Conservation (phyloP, 2,888 invertebrate genomes). For the Podotricha telesiphe region DNA sequence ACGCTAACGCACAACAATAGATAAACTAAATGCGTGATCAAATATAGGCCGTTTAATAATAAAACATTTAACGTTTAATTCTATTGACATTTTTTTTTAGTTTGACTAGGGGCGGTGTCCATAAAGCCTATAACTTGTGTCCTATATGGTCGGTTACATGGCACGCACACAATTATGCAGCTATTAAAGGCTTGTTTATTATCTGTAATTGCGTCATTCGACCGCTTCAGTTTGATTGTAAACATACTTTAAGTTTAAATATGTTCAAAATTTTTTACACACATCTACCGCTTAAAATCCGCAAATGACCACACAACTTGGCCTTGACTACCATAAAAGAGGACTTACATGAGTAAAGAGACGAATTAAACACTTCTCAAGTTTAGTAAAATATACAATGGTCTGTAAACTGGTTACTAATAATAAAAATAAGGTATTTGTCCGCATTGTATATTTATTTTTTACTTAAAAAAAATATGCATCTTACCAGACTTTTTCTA, state of each 20-base stretch:
- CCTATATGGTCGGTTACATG: background rate
- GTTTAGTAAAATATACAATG: conserved; percentile 5
- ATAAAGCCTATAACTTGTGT: conserved; percentile 10
- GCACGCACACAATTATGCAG: conserved; percentile 5
- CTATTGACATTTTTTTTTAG: background rate
- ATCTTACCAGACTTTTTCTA: no score
- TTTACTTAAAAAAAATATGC: background rate
- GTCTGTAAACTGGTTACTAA: conserved; percentile 7
- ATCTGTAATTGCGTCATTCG: conserved; percentile 46
- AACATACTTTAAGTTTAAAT: conserved; percentile 39
- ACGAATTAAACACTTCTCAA: conserved; percentile 10
- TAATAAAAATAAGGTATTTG: conserved; percentile 2
- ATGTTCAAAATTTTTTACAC: conserved; percentile 7
- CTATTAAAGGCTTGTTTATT: conserved; percentile 22
- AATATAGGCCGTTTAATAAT: conserved; percentile 32
- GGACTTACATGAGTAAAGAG: conserved; percentile 4
- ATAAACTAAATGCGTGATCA: conserved; percentile 50
- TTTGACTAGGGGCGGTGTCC: background rate
- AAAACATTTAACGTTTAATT: conserved; percentile 18
- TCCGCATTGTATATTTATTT: conserved; percentile 5
- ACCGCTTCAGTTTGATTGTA: conserved; percentile 43
- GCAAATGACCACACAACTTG: conserved; percentile 10
- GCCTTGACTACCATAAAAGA: conserved; percentile 13
- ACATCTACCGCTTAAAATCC: background rate
- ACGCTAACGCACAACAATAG: conserved; percentile 70